Percentiles rank a stretch among this genome's conserved stretches.
Conservation (phyloP, 2,888 invertebrate species). For the Caenorhabditis panamensis region DNA sequence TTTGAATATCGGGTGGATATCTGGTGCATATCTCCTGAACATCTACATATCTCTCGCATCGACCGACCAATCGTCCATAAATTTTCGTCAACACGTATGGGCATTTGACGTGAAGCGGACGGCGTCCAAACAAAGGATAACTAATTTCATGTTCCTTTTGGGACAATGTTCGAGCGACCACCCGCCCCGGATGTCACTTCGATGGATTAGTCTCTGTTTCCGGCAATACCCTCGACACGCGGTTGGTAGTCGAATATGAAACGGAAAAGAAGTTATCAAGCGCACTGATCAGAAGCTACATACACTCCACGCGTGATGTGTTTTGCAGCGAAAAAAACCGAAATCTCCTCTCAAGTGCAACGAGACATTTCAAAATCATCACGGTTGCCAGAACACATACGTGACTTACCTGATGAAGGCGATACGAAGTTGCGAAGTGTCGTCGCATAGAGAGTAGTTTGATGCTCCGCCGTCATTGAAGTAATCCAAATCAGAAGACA, state of each 20-base stretch:
- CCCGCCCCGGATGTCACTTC: constrained; percentile 30
- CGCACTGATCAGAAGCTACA: constrained; percentile 41
- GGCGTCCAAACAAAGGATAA: constrained; percentile 50
- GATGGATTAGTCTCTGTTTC: constrained; percentile 39
- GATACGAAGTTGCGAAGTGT: constrained; percentile 43
- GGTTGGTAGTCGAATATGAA: constrained; percentile 30
- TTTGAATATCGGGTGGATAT: no score
- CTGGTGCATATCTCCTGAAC: neutral
- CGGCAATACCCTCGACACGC: constrained; percentile 9
- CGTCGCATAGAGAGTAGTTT: constrained; percentile 44
- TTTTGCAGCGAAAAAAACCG: constrained; percentile 23
- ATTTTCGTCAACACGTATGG: constrained; percentile 46
- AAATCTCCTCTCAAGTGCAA: constrained; percentile 25
- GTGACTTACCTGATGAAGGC: constrained; percentile 52
- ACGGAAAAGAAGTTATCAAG: constrained; percentile 46
- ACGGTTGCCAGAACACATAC: constrained; percentile 13
- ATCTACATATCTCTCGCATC: constrained; percentile 20
- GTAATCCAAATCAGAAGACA: constrained; percentile 19
- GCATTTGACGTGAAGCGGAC: constrained; percentile 15
- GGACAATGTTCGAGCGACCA: constrained; percentile 30
- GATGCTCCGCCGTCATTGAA: constrained; percentile 3
- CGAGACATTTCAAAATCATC: constrained; percentile 12
- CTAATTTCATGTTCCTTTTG: constrained; percentile 55
- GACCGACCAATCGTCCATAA: constrained; percentile 12
- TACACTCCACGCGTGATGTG: constrained; percentile 44